phyloP scores from a whole-genome alignment of 2,113 vertebrate species.

The Buteo buteo region DNA sequence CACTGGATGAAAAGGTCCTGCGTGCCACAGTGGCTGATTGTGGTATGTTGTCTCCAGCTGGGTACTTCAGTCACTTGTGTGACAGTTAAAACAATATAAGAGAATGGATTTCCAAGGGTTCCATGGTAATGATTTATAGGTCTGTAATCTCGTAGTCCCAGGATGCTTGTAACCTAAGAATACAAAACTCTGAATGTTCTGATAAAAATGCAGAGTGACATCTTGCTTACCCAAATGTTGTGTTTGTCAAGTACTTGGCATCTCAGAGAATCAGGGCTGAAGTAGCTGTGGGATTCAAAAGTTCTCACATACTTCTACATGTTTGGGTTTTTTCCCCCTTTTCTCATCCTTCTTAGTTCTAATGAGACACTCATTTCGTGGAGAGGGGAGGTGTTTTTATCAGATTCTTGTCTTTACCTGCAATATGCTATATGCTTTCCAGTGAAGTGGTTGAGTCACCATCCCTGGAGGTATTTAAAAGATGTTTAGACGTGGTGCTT shows the following conservation, averaged over 20 bases:
- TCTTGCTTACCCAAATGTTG: not conserved
- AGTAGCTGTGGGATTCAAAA: not conserved
- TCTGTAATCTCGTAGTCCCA: not conserved
- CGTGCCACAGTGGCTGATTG: not conserved
- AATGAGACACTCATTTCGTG: not conserved
- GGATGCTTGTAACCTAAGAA: not conserved
- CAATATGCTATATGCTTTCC: not conserved
- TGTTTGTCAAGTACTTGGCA: not conserved
- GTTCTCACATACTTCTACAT: not conserved
- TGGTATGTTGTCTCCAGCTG: not conserved
- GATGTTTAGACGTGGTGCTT: no score
- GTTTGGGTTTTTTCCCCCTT: not conserved
- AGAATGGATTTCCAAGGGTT: not conserved
- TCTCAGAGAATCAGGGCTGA: not conserved
- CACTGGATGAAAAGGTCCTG: not conserved
- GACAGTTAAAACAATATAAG: not conserved
- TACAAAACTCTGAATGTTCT: not conserved
- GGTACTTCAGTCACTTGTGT: not conserved
- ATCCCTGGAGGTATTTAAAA: not conserved
- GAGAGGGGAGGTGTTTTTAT: not conserved
- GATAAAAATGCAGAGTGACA: not conserved
- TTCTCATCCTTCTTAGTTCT: not conserved
- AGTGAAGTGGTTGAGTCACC: not conserved
- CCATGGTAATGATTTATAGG: not conserved
- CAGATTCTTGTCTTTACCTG: not conserved